Evolutionary conservation across 1,140 invertebrate species (phyloP).

Genomic region (Drosophila rufa): DNA sequence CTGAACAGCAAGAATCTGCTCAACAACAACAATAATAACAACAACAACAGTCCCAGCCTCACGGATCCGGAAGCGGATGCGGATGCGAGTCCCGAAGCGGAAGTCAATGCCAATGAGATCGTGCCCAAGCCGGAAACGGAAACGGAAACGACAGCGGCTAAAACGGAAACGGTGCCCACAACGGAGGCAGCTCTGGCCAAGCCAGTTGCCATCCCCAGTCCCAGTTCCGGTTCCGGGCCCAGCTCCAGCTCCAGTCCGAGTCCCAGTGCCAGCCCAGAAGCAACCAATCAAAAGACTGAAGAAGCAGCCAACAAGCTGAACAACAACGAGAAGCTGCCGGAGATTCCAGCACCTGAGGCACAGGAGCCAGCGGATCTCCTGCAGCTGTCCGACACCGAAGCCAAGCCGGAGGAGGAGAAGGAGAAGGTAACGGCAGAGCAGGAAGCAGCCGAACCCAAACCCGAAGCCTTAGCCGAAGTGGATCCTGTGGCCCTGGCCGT

Average conservation of each 20-base stretch:
- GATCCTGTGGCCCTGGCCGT: slow-evolving; percentile 63
- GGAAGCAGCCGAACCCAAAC: neutral
- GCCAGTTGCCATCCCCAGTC: neutral
- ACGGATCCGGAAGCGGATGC: slow-evolving; percentile 13
- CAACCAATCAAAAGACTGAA: slow-evolving; percentile 80
- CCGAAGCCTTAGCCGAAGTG: neutral
- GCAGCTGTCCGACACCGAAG: slow-evolving; percentile 26
- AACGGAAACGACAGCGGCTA: slow-evolving; percentile 6
- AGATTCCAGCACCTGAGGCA: slow-evolving; percentile 5
- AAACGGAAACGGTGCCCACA: slow-evolving; percentile 5
- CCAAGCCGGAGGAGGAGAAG: neutral
- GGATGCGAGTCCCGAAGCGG: slow-evolving; percentile 19
- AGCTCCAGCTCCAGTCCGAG: slow-evolving; percentile 7
- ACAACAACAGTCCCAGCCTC: slow-evolving; percentile 42
- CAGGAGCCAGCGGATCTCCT: slow-evolving; percentile 12
- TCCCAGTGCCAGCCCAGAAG: slow-evolving; percentile 31
- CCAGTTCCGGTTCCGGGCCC: neutral
- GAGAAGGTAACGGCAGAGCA: neutral
- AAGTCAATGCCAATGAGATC: slow-evolving; percentile 72
- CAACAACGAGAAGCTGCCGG: slow-evolving; percentile 66
- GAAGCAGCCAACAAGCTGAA: slow-evolving; percentile 76
- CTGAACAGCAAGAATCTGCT: slow-evolving; percentile 81
- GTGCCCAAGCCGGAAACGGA: slow-evolving; percentile 16
- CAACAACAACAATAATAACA: slow-evolving; percentile 70
- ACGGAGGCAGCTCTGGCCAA: slow-evolving; percentile 8